Base-by-base conservation (phyloP, 2,113 vertebrate genomes). In the Mormyrus iriodes region DNA sequence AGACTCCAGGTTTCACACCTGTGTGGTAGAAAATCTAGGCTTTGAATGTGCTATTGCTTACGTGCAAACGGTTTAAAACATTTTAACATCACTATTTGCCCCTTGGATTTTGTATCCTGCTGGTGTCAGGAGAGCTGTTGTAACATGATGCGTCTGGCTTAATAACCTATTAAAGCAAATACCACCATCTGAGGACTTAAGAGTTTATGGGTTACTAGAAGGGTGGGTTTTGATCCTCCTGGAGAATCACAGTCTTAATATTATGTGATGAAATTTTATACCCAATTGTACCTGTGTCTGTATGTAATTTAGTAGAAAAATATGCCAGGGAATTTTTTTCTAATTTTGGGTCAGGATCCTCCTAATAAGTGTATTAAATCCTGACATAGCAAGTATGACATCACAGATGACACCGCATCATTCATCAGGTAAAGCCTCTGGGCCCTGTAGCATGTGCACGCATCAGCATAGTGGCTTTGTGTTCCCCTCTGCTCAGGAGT, bases 401-500 rank as follows among this genome's bases (percentile, higher is more conserved):
- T 79, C 31, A 79, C 35, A 39, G 31, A 19, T 39, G 73, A 42
- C 1, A 19, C 17, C 2, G 8, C 55, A n/a, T 61, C 55, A 61
- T 61, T 61, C 21, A 2, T 61, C 55, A 3, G 10, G 9, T 4
- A 1, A 6, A 31, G n/a, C 10, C 31, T 73, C 2, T 4, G n/a
- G 27, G 4, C 31, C 65, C 27, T 12, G 65, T 13, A 35, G 61
- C 61, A 31, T 69, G 61, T 65, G n/a, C n/a, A 27, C 24, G n/a
- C 10, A 69, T 27, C 10, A 3, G 24, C 58, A 65, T 9, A 4
- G 61, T 13, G 61, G 79, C 39, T 46, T 46, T 83, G 42, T 3
- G 44, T 15, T 69, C 12, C 65, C 35, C 35, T 51, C 44, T 86
- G 88, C 55, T 83, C 93, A 98, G 98, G 97, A 98, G 88, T 97